Evolutionary conservation across 2,888 invertebrate species (phyloP), one percentile per base, ranked within the genome.

Genomic region (Ophion costatus): DNA sequence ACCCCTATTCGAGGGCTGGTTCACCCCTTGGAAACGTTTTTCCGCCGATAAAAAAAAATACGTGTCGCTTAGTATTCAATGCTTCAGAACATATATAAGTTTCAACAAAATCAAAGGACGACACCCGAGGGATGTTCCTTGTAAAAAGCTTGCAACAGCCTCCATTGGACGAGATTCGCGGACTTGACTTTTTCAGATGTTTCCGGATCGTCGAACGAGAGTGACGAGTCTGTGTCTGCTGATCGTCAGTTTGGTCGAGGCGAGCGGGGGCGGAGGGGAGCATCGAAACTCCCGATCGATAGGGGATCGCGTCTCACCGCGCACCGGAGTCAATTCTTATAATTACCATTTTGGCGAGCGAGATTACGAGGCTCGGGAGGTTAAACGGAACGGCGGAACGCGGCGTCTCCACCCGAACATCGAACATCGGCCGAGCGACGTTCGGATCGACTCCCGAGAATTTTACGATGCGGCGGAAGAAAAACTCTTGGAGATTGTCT

Each of bases 101-200:
- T n/a, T n/a, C n/a, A n/a, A n/a, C n/a, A n/a, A n/a, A n/a, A n/a
- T n/a, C n/a, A n/a, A n/a, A n/a, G n/a, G n/a, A n/a, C n/a, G n/a
- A n/a, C n/a, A n/a, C n/a, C n/a, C n/a, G n/a, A n/a, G n/a, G n/a
- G n/a, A n/a, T n/a, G n/a, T n/a, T n/a, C n/a, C n/a, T n/a, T n/a
- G n/a, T n/a, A n/a, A 51, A 17, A 17, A 14, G 51, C 14, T 17
- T 51, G 14, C 17, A 14, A 51, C 11, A 38, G 38, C 4, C 33
- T n/a, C 57, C 24, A 24, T 33, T 71, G 3, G 3, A 59, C 42
- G 14, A 63, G n/a, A 76, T 5, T 10, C 74, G 57, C 24, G 64
- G 75, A 29, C 22, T 14, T 59, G 14, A 22, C 20, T 38, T 74
- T 83, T 83, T 61, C 80, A 85, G 85, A 85, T 85, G 85, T 66